Percentiles rank a stretch among this genome's conserved stretches.
phyloP scores from a whole-genome alignment of 2,113 vertebrate species.

The Dascyllus trimaculatus region DNA sequence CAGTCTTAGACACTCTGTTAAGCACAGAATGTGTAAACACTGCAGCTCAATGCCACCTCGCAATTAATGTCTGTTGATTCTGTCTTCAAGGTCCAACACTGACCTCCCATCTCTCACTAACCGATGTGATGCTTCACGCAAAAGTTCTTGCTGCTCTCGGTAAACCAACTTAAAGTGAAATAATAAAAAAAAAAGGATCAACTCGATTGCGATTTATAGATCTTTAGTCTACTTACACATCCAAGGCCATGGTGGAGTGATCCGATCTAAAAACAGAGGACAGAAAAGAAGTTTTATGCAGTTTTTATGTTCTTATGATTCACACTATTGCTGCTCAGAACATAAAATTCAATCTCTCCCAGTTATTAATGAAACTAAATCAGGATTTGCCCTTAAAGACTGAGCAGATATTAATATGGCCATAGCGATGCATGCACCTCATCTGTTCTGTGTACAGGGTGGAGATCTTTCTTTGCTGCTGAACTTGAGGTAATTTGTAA shows the following conservation, averaged over 20 bases:
- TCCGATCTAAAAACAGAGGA: conserved; percentile 89
- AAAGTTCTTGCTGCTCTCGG: conserved; percentile 5
- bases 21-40: conserved; percentile 46
- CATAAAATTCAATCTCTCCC: background rate
- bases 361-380: background rate
- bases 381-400: background rate
- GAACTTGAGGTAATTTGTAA: conserved; percentile 16
- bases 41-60: conserved; percentile 21
- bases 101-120: conserved; percentile 29
- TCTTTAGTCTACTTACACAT: conserved; percentile 92
- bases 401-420: conserved; percentile 1
- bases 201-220: conserved; percentile 19
- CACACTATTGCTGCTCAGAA: background rate
- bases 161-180: conserved; percentile 17
- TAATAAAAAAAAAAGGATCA: conserved; percentile 11
- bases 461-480: background rate
- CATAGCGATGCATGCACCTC: conserved; percentile 21
- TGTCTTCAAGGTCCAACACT: background rate
- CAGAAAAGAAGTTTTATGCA: conserved; percentile 27
- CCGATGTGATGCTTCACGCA: conserved; percentile 16
- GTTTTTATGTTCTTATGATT: background rate
- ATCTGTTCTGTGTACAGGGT: background rate
- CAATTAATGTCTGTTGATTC: conserved; percentile 37
- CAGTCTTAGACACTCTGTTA: background rate
- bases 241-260: conserved; percentile 97